A percentile compares a stretch with the other conserved stretches of the same genome.
phyloP scores from a whole-genome alignment of 2,113 vertebrate genomes.

The Telmatochromis sp. region DNA sequence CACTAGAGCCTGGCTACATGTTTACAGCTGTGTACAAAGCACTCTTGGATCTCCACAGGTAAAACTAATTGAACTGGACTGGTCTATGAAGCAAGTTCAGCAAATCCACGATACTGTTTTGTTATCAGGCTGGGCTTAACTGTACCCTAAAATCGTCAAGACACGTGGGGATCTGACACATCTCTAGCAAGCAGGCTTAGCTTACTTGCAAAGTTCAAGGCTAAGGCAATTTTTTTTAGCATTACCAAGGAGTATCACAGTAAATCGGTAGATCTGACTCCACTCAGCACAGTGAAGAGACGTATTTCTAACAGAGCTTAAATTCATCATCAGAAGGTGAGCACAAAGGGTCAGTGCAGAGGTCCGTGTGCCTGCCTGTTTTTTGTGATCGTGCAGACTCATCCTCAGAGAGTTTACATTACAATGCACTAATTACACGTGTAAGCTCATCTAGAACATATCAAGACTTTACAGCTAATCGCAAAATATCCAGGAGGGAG shows the following conservation, averaged over 20 bases:
- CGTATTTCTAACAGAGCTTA: not conserved
- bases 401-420: not conserved
- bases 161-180: not conserved
- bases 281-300: not conserved
- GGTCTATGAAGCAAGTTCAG: not conserved
- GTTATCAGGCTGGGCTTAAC: not conserved
- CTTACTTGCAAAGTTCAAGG: not conserved
- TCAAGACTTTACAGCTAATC: rapidly evolving
- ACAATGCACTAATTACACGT: rapidly evolving
- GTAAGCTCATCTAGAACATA: not conserved
- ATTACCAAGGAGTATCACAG: not conserved
- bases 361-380: not conserved
- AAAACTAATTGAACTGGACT: not conserved
- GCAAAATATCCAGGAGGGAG: not conserved
- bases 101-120: rapidly evolving
- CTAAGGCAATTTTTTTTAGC: not conserved
- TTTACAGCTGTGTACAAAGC: not conserved
- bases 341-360: not conserved
- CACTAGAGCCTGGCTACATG: not conserved
- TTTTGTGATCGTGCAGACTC: not conserved
- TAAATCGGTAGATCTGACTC: not conserved
- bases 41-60: not conserved
- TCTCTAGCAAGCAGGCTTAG: not conserved
- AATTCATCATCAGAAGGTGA: not conserved
- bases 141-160: rapidly evolving